Evolutionary conservation across 37 sponge, comb jelly and placozoan species (phyloP).

Genomic region (Chondrilla cf. caribensis): DNA sequence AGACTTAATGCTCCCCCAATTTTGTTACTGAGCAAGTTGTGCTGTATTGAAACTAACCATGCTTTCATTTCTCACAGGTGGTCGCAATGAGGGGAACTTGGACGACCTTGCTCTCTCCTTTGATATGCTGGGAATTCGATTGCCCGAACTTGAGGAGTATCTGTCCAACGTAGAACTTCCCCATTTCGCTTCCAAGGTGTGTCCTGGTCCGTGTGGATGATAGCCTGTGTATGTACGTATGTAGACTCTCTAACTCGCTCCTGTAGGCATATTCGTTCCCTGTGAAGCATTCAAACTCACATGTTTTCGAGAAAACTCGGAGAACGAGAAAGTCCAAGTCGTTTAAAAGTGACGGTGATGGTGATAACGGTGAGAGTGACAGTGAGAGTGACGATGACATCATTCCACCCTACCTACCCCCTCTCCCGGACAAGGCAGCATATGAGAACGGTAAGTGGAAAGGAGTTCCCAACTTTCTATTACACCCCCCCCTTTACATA

Average conservation of each 20-base stretch:
- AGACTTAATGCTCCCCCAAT: too few relatives aligned
- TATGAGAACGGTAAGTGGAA: not conserved
- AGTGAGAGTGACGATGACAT: constrained; percentile 6
- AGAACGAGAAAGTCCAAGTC: too few relatives aligned
- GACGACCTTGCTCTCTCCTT: constrained; percentile 14
- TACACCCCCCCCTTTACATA: too few relatives aligned
- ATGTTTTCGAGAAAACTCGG: not conserved
- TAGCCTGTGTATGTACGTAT: not conserved
- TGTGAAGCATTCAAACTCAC: not conserved
- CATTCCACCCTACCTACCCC: constrained; percentile 22
- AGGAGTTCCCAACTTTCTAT: too few relatives aligned
- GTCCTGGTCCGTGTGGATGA: not conserved
- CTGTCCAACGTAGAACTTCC: not conserved
- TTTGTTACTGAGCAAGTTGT: too few relatives aligned
- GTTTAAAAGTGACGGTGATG: not conserved
- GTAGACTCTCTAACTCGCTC: not conserved
- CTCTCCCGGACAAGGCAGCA: not conserved
- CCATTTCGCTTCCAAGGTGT: not conserved
- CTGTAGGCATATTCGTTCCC: not conserved
- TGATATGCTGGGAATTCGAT: not conserved
- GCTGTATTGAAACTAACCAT: too few relatives aligned
- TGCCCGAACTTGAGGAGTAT: constrained; percentile 1
- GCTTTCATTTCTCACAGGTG: not conserved
- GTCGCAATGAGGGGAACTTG: constrained; percentile 17
- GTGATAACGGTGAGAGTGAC: not conserved